Evolutionary conservation across 1,140 invertebrate genomes (phyloP).

Genomic region (Cherax destructor): DNA sequence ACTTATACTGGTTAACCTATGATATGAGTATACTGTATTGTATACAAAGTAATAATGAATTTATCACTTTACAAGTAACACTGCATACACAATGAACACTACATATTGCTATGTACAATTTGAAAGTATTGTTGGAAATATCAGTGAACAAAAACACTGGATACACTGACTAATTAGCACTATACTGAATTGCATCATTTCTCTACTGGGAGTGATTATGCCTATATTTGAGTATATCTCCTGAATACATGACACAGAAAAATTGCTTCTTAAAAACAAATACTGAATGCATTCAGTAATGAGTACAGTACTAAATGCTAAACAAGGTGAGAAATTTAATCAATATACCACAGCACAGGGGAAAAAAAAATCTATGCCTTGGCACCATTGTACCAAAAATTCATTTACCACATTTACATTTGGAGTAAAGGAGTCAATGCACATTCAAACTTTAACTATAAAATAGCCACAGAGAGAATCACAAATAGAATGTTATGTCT

Average conservation of each 20-base stretch:
- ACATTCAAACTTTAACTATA: neutral
- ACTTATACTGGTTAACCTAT: neutral
- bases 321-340: slow-evolving; percentile 7
- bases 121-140: neutral
- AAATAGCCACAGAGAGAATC: neutral
- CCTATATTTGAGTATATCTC: slow-evolving; percentile 27
- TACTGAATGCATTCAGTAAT: neutral
- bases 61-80: neutral
- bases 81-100: neutral
- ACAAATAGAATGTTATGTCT: neutral
- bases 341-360: neutral
- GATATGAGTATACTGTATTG: neutral
- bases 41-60: neutral
- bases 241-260: slow-evolving; percentile 11
- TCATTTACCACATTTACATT: neutral
- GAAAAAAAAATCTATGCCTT: neutral
- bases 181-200: neutral
- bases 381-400: slow-evolving; percentile 13
- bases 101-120: slow-evolving; percentile 8
- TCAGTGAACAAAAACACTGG: neutral
- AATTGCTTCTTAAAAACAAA: neutral
- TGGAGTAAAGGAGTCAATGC: slow-evolving; percentile 4
- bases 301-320: slow-evolving; percentile 32
- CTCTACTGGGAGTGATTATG: neutral
- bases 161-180: neutral